Evolutionary conservation across 2,888 invertebrate genomes (phyloP), one percentile per base, ranked within the genome.

Genomic region (Drosophila neotestacea): DNA sequence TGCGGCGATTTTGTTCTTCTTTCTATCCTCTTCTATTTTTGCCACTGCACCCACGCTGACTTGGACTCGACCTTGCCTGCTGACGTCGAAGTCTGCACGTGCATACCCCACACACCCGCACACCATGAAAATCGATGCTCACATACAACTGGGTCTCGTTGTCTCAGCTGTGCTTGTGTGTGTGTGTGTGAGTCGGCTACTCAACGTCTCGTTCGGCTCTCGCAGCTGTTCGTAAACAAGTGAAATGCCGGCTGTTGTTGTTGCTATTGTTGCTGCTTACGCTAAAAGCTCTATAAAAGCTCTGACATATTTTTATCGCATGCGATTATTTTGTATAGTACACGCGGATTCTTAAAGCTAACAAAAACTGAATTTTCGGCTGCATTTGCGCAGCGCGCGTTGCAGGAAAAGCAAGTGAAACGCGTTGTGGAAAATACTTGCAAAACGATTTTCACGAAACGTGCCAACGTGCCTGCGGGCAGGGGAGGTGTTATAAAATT

Each of bases 331-430:
- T 11, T 44, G 16, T 11, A 6, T 11, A 28, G 6, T 50, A 61
- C 39, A 62, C 59, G 62, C 69, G 48, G 46, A 52, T 63, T 78
- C 65, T 78, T 78, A 81, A 81, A 81, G 77, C 60, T 58, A 56
- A 22, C 22, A 22, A 52, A 63, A 63, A 55, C 44, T 13, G 38
- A 70, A 63, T 73, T 78, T 76, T 84, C 51, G 85, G 79, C 87
- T 85, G 88, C 84, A 84, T 88, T 84, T 76, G 87, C 78, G 89
- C 81, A 83, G 61, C 76, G 81, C 79, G 76, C 76, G 81, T 86
- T 90, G 87, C 89, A 86, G 81, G 87, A 73, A 82, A 77, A 61
- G 74, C 80, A 79, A 65, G 80, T 79, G 48, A 70, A 74, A 86
- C 80, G 84, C 69, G 73, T 62, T 13, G 70, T 64, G 63, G 64